Evolutionary conservation across 2,888 invertebrate species (phyloP), one percentile per base, ranked within the genome.

Genomic region (Penaeus monodon): DNA sequence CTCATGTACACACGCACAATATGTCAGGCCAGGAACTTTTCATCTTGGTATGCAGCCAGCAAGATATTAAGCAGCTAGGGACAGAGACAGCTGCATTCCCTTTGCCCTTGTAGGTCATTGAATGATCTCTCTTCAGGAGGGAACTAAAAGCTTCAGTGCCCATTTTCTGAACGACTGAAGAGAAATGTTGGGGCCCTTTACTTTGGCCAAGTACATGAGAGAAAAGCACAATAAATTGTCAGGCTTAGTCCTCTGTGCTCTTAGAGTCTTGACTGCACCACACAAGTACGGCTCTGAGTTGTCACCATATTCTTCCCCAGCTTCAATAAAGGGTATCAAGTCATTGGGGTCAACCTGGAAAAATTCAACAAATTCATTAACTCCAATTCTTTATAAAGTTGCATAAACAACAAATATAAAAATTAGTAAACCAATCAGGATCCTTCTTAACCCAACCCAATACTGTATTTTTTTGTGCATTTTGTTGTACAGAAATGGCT

Each of bases 11-110:
- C 94, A 94, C 96, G 97, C 2, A 98, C 95, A 93, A 97, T 85
- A 95, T 94, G 92, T 98, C 97, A 0, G 98, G 98, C 99, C 98
- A 99, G 91, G 95, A n/a, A 95, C 89, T 94, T 95, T 90, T 96
- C 96, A 70, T 98, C 97, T 79, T 94, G 93, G 92, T 95, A 97
- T 0, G 96, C 97, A 90, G 95, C 94, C 91, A 96, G 94, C 83
- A 98, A 93, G 91, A 98, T 94, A 93, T 97, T 98, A n/a, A 88
- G 97, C 95, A 8, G 96, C 96, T 76, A 97, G n/a, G 92, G 57
- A 97, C 95, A 90, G 97, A 96, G 70, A 96, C 95, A 74, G 96
- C 93, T 0, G 96, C 95, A 92, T 97, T 97, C 10, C 95, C 96
- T 91, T 97, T 96, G 86, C 94, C 94, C 93, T 97, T 96, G 92